Conservation (phyloP, 2,113 vertebrate genomes). For the Bostrychus sinensis region DNA sequence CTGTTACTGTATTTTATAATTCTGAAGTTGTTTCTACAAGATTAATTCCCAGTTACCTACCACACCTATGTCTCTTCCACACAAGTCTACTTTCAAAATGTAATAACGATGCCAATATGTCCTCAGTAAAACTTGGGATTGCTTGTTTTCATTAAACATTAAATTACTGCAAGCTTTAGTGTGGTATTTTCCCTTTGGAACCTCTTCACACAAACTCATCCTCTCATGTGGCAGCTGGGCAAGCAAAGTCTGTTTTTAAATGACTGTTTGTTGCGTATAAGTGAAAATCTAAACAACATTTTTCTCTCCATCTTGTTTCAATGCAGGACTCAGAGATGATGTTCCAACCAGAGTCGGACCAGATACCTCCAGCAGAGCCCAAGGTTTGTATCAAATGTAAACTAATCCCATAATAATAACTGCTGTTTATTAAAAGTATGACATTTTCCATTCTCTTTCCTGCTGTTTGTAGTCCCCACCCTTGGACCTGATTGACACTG, state of each 20-base stretch:
- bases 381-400: constrained; percentile 57
- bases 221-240: constrained; percentile 55
- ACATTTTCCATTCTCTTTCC: neutral
- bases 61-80: neutral
- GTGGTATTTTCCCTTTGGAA: constrained; percentile 53
- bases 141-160: constrained; percentile 57
- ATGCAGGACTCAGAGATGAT: constrained; percentile 71
- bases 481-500: constrained; percentile 81
- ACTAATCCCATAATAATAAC: too few relatives aligned
- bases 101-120: constrained; percentile 3
- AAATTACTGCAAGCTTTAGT: constrained; percentile 24
- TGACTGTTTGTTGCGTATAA: constrained; percentile 11
- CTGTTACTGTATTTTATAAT: neutral
- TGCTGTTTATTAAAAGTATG: neutral
- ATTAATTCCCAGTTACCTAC: too few relatives aligned
- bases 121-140: constrained; percentile 43
- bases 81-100: neutral
- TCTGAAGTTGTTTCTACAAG: too few relatives aligned
- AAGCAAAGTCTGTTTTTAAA: constrained; percentile 18
- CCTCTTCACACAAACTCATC: constrained; percentile 61
- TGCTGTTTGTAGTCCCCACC: constrained; percentile 63
- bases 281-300: neutral
- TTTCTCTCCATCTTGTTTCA: neutral
- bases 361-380: constrained; percentile 59
- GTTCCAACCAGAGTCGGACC: constrained; percentile 76